Percentiles rank a stretch among this genome's conserved stretches.
Conservation (phyloP, 2,113 vertebrate genomes). For the Oostethus manadensis region DNA sequence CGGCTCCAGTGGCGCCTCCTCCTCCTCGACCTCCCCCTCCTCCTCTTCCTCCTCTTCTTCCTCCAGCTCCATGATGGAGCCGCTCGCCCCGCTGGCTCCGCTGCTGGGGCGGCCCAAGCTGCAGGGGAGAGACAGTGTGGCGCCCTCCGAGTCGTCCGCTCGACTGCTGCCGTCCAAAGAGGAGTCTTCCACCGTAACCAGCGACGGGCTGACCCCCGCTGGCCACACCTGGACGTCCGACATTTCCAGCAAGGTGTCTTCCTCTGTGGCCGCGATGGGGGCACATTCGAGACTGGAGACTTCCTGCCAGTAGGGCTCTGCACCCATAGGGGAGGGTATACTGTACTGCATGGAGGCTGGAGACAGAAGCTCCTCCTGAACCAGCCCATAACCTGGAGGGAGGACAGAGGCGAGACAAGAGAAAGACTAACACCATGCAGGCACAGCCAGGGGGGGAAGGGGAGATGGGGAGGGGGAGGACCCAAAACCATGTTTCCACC, state of each 20-base stretch:
- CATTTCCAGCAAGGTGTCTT: constrained; percentile 93
- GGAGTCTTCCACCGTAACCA: constrained; percentile 96
- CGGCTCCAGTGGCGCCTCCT: constrained; percentile 73
- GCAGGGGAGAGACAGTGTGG: constrained; percentile 79
- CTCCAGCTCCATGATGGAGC: constrained; percentile 89
- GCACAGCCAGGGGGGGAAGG: constrained; percentile 46
- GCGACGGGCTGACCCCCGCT: constrained; percentile 85
- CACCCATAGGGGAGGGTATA: constrained; percentile 89
- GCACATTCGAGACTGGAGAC: constrained; percentile 90
- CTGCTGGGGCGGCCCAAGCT: constrained; percentile 75
- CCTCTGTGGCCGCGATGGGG: constrained; percentile 90
- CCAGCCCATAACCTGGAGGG: constrained; percentile 90
- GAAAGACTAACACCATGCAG: constrained; percentile 69
- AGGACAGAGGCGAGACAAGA: constrained; percentile 57
- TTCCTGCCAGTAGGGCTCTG: constrained; percentile 95
- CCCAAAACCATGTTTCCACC: background rate
- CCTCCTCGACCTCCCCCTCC: constrained; percentile 61
- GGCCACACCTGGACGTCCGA: constrained; percentile 97
- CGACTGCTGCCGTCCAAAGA: constrained; percentile 94
- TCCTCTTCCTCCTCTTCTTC: constrained; percentile 94
- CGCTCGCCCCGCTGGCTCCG: constrained; percentile 74
- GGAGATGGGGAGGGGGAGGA: constrained; percentile 11
- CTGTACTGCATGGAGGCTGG: constrained; percentile 94
- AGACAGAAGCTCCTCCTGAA: constrained; percentile 96
- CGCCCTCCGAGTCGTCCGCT: constrained; percentile 89